Percentiles rank a stretch among this genome's conserved stretches.
phyloP scores from a whole-genome alignment of 2,888 invertebrate species.

The Hydriomena furcata region DNA sequence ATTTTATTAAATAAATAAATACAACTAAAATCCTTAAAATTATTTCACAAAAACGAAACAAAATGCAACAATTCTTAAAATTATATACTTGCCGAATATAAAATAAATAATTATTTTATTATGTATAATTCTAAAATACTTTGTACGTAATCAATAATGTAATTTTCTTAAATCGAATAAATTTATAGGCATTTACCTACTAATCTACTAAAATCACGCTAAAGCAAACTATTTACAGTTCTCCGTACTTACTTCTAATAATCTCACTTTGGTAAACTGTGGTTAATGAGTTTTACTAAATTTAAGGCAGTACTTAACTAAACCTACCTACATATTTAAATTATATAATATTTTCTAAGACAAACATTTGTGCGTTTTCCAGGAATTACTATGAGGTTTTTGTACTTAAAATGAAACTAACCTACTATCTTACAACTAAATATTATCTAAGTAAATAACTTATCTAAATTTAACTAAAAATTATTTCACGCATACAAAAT shows the following conservation, averaged over 20 bases:
- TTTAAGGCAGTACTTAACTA: slow-evolving; percentile 16
- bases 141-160: slow-evolving; percentile 60
- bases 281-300: slow-evolving; percentile 69
- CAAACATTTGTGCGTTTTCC: slow-evolving; percentile 24
- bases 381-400: slow-evolving; percentile 15
- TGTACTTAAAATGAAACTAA: neutral
- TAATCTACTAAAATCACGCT: slow-evolving; percentile 34
- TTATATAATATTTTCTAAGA: slow-evolving; percentile 13
- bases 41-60: slow-evolving; percentile 77
- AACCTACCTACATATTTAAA: slow-evolving; percentile 24
- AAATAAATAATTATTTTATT: slow-evolving; percentile 68
- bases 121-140: slow-evolving; percentile 67
- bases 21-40: slow-evolving; percentile 71
- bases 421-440: too few species aligned
- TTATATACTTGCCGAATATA: slow-evolving; percentile 53
- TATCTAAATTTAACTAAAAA: neutral
- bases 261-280: slow-evolving; percentile 85
- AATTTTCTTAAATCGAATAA: slow-evolving; percentile 44
- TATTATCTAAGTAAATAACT: neutral
- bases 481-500: slow-evolving; percentile 1
- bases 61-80: slow-evolving; percentile 74
- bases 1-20: slow-evolving; percentile 79
- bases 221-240: slow-evolving; percentile 55
- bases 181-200: slow-evolving; percentile 24
- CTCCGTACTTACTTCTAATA: slow-evolving; percentile 69